Percentiles rank a stretch among this genome's conserved stretches.
These are phyloP conservation scores for Oreochromis mossambicus DNA, from an alignment of 2,797 vertebrate genomes.

Conservation along the genomic window DNA sequence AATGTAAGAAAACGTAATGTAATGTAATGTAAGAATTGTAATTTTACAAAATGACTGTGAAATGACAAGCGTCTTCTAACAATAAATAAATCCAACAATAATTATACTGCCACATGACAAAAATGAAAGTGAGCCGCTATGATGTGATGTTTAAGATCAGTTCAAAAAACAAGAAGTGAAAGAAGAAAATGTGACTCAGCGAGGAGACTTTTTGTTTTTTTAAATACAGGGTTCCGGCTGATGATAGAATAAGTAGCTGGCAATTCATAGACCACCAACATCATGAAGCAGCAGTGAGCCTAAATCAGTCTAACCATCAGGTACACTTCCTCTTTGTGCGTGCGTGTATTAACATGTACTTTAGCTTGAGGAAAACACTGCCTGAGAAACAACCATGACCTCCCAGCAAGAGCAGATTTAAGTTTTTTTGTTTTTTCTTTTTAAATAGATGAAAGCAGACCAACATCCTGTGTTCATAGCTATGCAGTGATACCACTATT, in stretches of 20 bases:
- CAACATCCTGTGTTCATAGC: slow-evolving; percentile 14
- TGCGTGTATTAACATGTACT: slow-evolving; percentile 54
- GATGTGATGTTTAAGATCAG: not conserved
- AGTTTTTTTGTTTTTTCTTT: not conserved
- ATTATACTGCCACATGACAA: not conserved
- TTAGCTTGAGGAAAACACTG: slow-evolving; percentile 40
- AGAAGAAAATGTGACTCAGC: not conserved
- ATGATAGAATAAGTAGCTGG: slow-evolving; percentile 4
- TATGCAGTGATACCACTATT: not conserved
- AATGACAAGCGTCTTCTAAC: not conserved
- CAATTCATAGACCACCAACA: slow-evolving; percentile 55
- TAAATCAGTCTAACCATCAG: slow-evolving; percentile 56
- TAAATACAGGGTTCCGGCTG: not conserved
- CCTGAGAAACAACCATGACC: slow-evolving; percentile 48
- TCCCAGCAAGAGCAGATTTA: slow-evolving; percentile 38
- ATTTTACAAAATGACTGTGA: not conserved
- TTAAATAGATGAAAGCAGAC: slow-evolving; percentile 27
- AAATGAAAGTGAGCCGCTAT: not conserved
- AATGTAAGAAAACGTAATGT: not conserved
- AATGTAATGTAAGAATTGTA: not conserved
- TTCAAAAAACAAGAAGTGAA: not conserved
- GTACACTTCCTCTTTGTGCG: slow-evolving; percentile 39
- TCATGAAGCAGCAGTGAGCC: slow-evolving; percentile 25
- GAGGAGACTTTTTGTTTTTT: not conserved
- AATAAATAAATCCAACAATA: not conserved